Conservation (phyloP, 2,797 vertebrate genomes). For the Rhinoraja longicauda region DNA sequence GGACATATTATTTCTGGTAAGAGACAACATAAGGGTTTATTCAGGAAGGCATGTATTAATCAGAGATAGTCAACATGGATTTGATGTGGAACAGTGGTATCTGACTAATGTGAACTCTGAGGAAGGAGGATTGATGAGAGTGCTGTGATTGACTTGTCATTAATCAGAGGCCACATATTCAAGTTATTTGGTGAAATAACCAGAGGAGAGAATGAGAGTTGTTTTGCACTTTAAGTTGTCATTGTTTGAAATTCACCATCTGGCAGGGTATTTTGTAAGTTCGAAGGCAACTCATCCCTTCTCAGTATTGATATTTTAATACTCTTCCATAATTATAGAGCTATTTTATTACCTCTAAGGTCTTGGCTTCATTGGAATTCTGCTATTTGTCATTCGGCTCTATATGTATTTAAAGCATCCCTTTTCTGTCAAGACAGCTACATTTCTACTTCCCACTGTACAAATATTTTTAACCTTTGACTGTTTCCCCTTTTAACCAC, state of each 20-base stretch:
- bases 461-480: neutral
- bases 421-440: neutral
- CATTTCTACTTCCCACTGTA: neutral
- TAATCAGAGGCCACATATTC: neutral
- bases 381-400: neutral
- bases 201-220: neutral
- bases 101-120: too few species aligned
- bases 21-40: too few species aligned
- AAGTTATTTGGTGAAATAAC: neutral
- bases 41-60: too few species aligned
- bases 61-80: too few species aligned
- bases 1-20: too few species aligned
- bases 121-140: too few species aligned
- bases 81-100: too few species aligned
- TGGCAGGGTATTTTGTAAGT: too few species aligned
- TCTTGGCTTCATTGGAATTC: neutral
- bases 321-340: neutral
- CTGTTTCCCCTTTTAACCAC: neutral
- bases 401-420: neutral
- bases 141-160: too few species aligned
- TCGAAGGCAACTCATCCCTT: neutral
- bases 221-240: too few species aligned
- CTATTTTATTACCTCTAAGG: neutral
- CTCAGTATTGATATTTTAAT: neutral
- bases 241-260: too few species aligned